Base-by-base conservation (phyloP, 2,113 vertebrate genomes). In the Carettochelys insculpta region DNA sequence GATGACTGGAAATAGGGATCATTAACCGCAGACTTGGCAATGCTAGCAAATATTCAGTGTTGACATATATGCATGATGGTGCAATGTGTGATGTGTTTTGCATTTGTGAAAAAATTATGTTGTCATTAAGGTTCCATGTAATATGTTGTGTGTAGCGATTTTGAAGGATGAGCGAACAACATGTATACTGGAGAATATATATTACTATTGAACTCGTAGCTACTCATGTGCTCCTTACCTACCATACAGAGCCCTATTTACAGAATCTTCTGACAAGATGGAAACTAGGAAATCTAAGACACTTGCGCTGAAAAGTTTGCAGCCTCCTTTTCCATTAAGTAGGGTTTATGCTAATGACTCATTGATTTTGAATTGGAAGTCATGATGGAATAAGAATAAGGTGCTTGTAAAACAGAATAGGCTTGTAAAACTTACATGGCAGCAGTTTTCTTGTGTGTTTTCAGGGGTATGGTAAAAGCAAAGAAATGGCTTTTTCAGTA, bases 1-100 rank as follows among this genome's bases (percentile, higher is more conserved):
- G 93, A 80, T 75, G 89, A 68, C 94, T 94, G 75, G 80, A 1
- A 41, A 85, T 80, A 92, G 77, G 22, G 7, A 48, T 19, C 34
- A 58, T 38, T 68, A 68, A 68, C 34, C 38, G 19, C n/a, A 9
- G 9, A 17, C 65, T 68, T 38, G n/a, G 65, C n/a, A 68, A n/a
- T n/a, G 38, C 65, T 22, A 20, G n/a, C 34, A 68, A 68, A 38
- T n/a, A 22, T 38, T 38, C 65, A 68, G n/a, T 68, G 65, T 22
- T 38, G 9, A 38, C 8, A 38, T 22, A 68, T 38, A 14, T 68
- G 34, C 61, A 68, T 8, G n/a, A n/a, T 68, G n/a, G 22, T 68
- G n/a, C n/a, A 38, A 19, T 68, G 61, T 68, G 34, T 68, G 65
- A 20, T 68, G 31, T 68, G 8, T 68, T 68, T 20, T 38, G 17